These are phyloP conservation scores for Holacanthella duospinosa DNA, from an alignment of 2,888 invertebrate species.

Conservation along the genomic window DNA sequence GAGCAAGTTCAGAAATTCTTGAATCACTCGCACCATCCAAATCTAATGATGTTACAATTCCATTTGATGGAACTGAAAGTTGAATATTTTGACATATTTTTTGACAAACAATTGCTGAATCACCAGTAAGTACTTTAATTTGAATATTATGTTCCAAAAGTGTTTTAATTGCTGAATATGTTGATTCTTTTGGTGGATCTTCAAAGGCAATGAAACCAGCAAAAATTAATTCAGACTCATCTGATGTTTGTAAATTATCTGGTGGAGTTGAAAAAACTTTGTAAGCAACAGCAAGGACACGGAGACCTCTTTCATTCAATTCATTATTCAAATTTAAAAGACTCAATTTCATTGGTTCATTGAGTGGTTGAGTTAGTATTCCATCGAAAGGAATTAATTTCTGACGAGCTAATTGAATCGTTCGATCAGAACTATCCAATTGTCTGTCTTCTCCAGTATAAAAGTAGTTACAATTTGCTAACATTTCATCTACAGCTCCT, in stretches of 20 bases:
- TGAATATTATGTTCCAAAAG: slow-evolving; percentile 17
- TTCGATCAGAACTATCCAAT: too few relatives aligned
- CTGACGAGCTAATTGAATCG: too few relatives aligned
- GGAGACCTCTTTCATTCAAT: slow-evolving; percentile 16
- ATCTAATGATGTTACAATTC: slow-evolving; percentile 15
- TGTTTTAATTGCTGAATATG: slow-evolving; percentile 10
- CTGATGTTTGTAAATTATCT: not conserved
- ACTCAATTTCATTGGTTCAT: too few relatives aligned
- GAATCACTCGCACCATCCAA: slow-evolving; percentile 7
- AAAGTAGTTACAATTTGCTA: slow-evolving; percentile 12
- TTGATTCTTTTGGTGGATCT: slow-evolving; percentile 20
- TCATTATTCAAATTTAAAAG: slow-evolving; percentile 9
- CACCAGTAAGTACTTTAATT: slow-evolving; percentile 23
- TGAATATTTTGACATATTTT: slow-evolving; percentile 22
- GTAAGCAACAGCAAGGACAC: slow-evolving; percentile 20
- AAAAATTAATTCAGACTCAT: slow-evolving; percentile 17
- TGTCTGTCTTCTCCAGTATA: too few relatives aligned
- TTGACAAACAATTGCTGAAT: slow-evolving; percentile 17
- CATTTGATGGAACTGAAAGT: not conserved
- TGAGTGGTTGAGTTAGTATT: too few relatives aligned
- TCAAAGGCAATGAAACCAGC: slow-evolving; percentile 19
- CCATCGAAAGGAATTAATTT: not conserved
- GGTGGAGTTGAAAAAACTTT: not conserved
- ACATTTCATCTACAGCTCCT: slow-evolving; percentile 23
- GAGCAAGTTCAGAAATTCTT: slow-evolving; percentile 11